Evolutionary conservation across 53 echinoderm and acorn worm genomes (phyloP), one percentile per base, ranked within the genome.

Genomic region (Pentamera pediparva): DNA sequence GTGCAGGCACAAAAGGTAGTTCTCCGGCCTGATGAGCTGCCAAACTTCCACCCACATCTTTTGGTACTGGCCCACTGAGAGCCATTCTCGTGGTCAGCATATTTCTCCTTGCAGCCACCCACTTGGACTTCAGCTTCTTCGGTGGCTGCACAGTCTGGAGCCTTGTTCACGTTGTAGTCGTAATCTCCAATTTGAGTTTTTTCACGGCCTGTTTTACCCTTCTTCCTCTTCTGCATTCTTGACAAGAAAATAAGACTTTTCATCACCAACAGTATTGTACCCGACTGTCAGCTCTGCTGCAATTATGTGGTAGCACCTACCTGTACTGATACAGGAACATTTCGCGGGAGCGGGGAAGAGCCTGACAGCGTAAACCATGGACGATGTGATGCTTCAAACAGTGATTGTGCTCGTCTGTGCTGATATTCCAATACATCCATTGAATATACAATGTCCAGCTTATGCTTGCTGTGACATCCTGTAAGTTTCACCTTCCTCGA

Each of bases 251-350:
- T 61, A 61, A 1, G 61, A 3, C 8, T 3, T 61, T 30, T 3
- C 4, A 61, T 61, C 61, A 1, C 10, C 13, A 3, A 9, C n/a
- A 61, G 12, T n/a, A 9, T 5, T 28, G 33, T 1, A 61, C 2
- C 61, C 61, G 2, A 4, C 12, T 35, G 61, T 35, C 61, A 61
- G 32, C 32, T 61, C 32, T 19, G 33, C 61, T 2, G 61, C 61
- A 4, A 61, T 8, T 30, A 61, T 61, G 32, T 61, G 61, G 61
- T 61, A 61, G 61, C 61, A 61, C 33, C 4, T 32, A 0, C 61
- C 61, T 31, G 61, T 61, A 19, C 61, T 61, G 32, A 1, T 0
- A 35, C 61, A 59, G 6, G 59, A 27, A 59, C 59, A 59, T 22
- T 59, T 59, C 28, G 59, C 5, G 11, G 61, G 61, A 7, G 2